Base-by-base conservation (phyloP, 2,113 vertebrate species). In the Natator depressus region DNA sequence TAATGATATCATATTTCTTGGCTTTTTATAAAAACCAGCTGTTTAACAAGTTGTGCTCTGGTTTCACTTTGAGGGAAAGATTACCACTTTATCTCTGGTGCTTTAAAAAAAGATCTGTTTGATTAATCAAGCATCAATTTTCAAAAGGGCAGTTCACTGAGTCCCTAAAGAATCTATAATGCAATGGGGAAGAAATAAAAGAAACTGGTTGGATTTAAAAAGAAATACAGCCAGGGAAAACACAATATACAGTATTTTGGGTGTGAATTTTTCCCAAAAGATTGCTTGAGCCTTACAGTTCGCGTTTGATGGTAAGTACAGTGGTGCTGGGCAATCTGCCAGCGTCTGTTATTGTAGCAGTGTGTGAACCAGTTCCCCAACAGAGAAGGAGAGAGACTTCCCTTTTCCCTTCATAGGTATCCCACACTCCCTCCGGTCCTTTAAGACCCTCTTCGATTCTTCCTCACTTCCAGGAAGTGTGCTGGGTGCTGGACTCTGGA, bases 251-350 rank as follows among this genome's bases (percentile, higher is more conserved):
- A 92, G 69, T 82, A 55, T 84, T 91, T 80, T 89, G 82, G 82
- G 96, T 91, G 87, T 91, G 89, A 96, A 88, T 91, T 91, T 84
- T 96, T 97, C 86, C 93, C 91, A 93, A 96, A 91, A 96, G 96
- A 93, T 79, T 95, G 88, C 82, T 62, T 85, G 80, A 93, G 84
- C 72, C 75, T 95, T 93, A 31, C 83, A 65, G 82, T 85, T 95
- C 88, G 38, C 91, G 91, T 96, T 89, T 88, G 92, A 95, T 13
- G 47, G 75, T 69, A 86, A 85, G 82, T 89, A 85, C 89, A 93
- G 84, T 19, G 69, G 88, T 91, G 90, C 81, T 29, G 25, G 82
- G 84, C 92, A 95, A 54, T 27, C 84, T 96, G 92, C 93, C 91
- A 95, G 87, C 11, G 9, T 79, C 94, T 95, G 84, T 91, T 91